These are phyloP conservation scores for Sphaeridia pumilis DNA, from an alignment of 2,888 invertebrate genomes.

Conservation along the genomic window DNA sequence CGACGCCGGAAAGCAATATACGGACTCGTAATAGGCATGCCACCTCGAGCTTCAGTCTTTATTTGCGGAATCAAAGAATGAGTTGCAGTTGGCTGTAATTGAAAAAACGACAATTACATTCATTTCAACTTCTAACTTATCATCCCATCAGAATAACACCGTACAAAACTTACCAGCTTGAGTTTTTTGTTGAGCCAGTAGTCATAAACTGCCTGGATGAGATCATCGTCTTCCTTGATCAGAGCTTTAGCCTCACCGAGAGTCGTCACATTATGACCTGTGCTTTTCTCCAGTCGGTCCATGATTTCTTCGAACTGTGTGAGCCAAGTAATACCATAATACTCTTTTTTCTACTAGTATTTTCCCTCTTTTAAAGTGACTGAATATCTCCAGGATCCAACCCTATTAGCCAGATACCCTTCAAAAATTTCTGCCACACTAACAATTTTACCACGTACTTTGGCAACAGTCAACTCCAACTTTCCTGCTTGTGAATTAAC, in stretches of 20 bases:
- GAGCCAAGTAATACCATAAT: too few species aligned
- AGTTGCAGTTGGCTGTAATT: constrained; percentile 71
- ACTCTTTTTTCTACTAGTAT: too few species aligned
- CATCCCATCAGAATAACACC: constrained; percentile 2
- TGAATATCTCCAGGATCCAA: too few species aligned
- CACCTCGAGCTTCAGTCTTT: constrained; percentile 72
- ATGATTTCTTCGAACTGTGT: constrained; percentile 91
- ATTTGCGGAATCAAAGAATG: constrained; percentile 75
- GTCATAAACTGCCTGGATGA: constrained; percentile 96
- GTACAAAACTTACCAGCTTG: constrained; percentile 61
- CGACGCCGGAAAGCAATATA: constrained; percentile 94
- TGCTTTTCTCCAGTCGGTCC: constrained; percentile 93
- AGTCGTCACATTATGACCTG: constrained; percentile 89
- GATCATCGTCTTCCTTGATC: constrained; percentile 79
- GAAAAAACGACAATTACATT: too few species aligned
- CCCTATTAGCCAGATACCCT: too few species aligned
- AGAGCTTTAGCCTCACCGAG: constrained; percentile 89
- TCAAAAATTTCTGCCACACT: too few species aligned
- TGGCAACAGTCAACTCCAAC: constrained; percentile 63
- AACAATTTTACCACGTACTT: constrained; percentile 38
- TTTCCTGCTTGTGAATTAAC: constrained; percentile 61
- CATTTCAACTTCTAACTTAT: too few species aligned
- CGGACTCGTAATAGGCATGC: constrained; percentile 80
- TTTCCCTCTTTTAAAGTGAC: too few species aligned
- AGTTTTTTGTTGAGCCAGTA: constrained; percentile 98